Percentiles rank a stretch among this genome's conserved stretches.
Conservation (phyloP, 2,113 vertebrate genomes). For the Noturus placidus region DNA sequence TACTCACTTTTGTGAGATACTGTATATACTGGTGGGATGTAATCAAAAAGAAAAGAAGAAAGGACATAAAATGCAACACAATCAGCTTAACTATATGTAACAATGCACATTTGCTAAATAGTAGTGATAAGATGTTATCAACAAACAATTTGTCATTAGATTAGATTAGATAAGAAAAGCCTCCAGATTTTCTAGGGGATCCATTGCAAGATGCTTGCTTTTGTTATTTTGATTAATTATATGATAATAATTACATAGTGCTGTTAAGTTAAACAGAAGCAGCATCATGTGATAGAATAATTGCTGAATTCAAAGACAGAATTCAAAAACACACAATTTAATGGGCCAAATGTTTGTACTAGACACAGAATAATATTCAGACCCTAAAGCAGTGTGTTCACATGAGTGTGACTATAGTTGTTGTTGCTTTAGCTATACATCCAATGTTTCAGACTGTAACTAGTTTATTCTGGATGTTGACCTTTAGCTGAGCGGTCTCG, state of each 20-base stretch:
- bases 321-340: background rate
- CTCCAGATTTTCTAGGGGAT: background rate
- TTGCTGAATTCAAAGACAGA: background rate
- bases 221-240: background rate
- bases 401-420: background rate
- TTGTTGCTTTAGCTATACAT: constrained; percentile 9
- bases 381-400: background rate
- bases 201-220: background rate
- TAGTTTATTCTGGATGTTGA: constrained; percentile 13
- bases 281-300: background rate
- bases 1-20: no score
- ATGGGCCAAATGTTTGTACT: background rate
- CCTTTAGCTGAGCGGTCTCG: background rate
- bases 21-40: background rate
- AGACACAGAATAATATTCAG: background rate
- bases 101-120: background rate
- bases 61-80: constrained; percentile 9
- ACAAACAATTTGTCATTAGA: background rate
- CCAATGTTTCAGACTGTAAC: constrained; percentile 2
- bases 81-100: background rate
- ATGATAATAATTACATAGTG: background rate
- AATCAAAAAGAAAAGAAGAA: background rate
- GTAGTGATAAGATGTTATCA: background rate
- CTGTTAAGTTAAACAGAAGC: background rate
- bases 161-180: background rate